A percentile compares a stretch with the other conserved stretches of the same genome.
Conservation (phyloP, 1,140 invertebrate species). For the Drosophila kanapiae region DNA sequence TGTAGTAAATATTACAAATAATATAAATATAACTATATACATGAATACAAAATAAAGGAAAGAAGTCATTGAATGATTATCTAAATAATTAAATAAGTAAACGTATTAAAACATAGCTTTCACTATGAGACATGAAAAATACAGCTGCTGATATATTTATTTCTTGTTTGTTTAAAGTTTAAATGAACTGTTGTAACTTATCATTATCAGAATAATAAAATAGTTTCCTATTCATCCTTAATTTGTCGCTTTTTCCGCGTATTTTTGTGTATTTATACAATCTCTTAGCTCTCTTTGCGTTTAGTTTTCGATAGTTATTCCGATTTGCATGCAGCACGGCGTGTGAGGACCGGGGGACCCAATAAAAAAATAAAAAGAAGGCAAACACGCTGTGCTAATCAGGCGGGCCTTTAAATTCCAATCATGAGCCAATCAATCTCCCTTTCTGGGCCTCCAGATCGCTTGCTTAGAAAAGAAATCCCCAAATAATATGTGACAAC, state of each 20-base stretch:
- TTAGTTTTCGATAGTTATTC: slow-evolving; percentile 54
- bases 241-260: neutral
- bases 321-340: slow-evolving; percentile 58
- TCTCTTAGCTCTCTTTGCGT: neutral
- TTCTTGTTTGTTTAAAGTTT: too few species aligned
- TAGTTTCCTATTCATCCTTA: neutral
- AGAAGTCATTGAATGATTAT: neutral
- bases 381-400: slow-evolving; percentile 24
- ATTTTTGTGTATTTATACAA: neutral
- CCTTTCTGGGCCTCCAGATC: slow-evolving; percentile 20
- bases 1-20: neutral
- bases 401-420: slow-evolving; percentile 44
- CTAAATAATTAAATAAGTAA: neutral
- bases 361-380: slow-evolving; percentile 23
- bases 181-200: too few species aligned
- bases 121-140: too few species aligned
- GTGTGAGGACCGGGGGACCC: slow-evolving; percentile 8
- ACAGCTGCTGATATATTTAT: neutral
- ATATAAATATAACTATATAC: neutral
- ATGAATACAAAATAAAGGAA: neutral
- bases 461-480: neutral
- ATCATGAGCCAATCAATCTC: slow-evolving; percentile 35
- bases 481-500: slow-evolving; percentile 2
- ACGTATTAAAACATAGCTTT: too few species aligned
- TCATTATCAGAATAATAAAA: neutral